These are phyloP conservation scores for human DNA, from an alignment of 2,113 vertebrate genomes.

Conservation along the genomic window GRCh38 chr3:148835501-148836000, in stretches of 20 bases:
- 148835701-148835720: neutral
- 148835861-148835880: neutral
- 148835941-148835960: neutral
- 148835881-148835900: neutral
- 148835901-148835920: neutral
- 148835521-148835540: neutral
- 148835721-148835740: neutral
- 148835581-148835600: neutral
- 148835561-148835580: neutral
- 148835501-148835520: neutral
- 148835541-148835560: neutral
- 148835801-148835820: slow-evolving; percentile 22
- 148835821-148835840: neutral
- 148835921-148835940: neutral
- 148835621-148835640: neutral
- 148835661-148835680: neutral
- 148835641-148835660: neutral
- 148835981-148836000: neutral
- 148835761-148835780: neutral
- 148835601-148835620: neutral
- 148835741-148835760: neutral
- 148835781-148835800: neutral
- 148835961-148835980: neutral
- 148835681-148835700: neutral
- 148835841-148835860: neutral